Base-by-base conservation (phyloP, 1,140 invertebrate species). In the Dendroctonus valens region DNA sequence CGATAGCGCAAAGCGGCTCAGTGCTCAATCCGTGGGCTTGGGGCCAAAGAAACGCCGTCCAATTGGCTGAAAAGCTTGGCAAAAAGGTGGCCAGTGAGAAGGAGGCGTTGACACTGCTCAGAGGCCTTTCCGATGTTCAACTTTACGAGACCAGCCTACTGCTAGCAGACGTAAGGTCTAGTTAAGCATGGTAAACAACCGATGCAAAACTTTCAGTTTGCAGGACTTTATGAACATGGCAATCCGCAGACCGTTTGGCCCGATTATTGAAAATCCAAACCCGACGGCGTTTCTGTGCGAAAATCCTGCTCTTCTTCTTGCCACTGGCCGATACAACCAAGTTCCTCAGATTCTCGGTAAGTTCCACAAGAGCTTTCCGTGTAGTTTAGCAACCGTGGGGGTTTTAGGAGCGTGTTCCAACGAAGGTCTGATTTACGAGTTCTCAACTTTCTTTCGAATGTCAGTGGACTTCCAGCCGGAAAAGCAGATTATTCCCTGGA, bases 1-100 rank as follows among this genome's bases (percentile, higher is more conserved):
- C 81, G 0, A 87, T 89, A 44, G 72, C 83, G 12, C 84, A 86
- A 81, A 85, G 86, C 79, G 88, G 87, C 8, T 83, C 78, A 5
- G 79, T 78, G 0, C 83, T 71, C 81, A 72, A 78, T 61, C 73
- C 79, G 5, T 63, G 76, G 49, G 78, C 86, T 53, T 78, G 87
- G 11, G 82, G 74, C 41, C 62, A 72, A 7, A 69, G 73, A 14
- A 75, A 77, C 52, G 78, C 79, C 2, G 75, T 77, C 26, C 67
- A 65, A 26, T 59, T 83, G 40, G 70, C 78, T 6, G 73, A 81
- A 65, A 50, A 48, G 5, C 41, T 74, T n/a, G 65, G 58, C 7
- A 39, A 68, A 48, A 52, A 57, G 8, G 39, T 15, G 5, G 46
- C 62, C 7, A 65, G 54, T 41, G 69, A 70, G 8, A 63, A 58